Evolutionary conservation across 1,140 invertebrate species (phyloP).

Genomic region (Pinna nobilis): DNA sequence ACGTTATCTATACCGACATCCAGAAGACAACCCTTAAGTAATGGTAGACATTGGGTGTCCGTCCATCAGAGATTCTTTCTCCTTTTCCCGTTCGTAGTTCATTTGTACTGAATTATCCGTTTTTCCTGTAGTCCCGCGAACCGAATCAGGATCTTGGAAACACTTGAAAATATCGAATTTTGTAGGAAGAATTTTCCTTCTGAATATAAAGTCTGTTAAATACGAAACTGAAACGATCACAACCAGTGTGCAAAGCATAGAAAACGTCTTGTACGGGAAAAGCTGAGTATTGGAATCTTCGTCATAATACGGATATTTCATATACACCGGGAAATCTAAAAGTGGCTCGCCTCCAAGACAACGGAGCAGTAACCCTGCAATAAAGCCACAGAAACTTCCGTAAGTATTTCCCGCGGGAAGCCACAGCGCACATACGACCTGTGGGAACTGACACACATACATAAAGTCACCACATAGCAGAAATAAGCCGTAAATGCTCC

Average conservation of each 20-base stretch:
- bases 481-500: constrained; percentile 57
- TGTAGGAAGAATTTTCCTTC: constrained; percentile 1
- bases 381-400: constrained; percentile 87
- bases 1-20: too few species aligned
- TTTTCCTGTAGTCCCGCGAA: too few species aligned
- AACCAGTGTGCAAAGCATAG: constrained; percentile 49
- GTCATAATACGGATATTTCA: constrained; percentile 90
- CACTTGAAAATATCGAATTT: constrained; percentile 36
- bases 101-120: too few species aligned
- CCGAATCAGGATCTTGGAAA: too few species aligned
- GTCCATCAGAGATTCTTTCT: too few species aligned
- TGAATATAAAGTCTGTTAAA: constrained; percentile 50
- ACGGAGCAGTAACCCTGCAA: constrained; percentile 89
- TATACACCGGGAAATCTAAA: constrained; percentile 85
- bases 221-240: constrained; percentile 50
- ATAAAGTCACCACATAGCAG: constrained; percentile 59
- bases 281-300: constrained; percentile 74
- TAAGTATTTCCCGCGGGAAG: constrained; percentile 88
- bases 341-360: constrained; percentile 89
- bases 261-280: constrained; percentile 63
- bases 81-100: too few species aligned
- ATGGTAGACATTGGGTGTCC: too few species aligned
- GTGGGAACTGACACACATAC: constrained; percentile 61
- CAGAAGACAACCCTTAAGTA: too few species aligned
- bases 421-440: constrained; percentile 54